These are phyloP conservation scores for Clarias pachynema DNA, from an alignment of 2,797 vertebrate species.

Conservation along the genomic window DNA sequence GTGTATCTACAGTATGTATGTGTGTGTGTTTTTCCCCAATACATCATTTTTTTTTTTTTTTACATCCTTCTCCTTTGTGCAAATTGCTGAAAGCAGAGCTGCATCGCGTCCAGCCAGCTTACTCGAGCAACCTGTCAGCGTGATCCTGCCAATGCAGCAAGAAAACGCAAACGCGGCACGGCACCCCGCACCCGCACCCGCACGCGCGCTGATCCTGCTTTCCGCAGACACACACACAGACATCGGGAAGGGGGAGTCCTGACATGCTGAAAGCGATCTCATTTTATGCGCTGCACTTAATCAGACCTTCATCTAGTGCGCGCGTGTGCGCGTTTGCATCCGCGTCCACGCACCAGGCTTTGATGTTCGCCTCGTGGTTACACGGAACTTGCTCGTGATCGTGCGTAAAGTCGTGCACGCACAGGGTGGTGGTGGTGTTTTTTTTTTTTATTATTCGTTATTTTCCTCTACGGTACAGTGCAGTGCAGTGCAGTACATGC, in stretches of 20 bases:
- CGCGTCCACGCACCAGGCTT: neutral
- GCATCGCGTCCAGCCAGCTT: conserved; percentile 46
- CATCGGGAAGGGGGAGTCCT: neutral
- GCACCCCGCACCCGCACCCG: conserved; percentile 35
- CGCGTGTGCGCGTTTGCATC: neutral
- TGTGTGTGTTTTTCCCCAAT: too few relatives aligned
- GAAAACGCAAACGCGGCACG: conserved; percentile 63
- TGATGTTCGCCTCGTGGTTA: neutral
- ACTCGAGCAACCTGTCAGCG: conserved; percentile 74
- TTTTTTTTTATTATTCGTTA: too few relatives aligned
- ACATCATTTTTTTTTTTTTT: neutral
- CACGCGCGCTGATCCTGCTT: conserved; percentile 44
- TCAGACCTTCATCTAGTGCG: neutral
- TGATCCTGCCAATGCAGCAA: conserved; percentile 75
- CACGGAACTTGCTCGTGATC: conserved; percentile 10
- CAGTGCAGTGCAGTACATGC: neutral
- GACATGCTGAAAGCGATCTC: neutral
- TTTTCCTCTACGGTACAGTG: too few relatives aligned
- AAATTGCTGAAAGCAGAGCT: conserved; percentile 18
- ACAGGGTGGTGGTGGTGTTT: neutral
- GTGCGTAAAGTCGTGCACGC: conserved; percentile 16
- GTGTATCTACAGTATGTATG: too few relatives aligned
- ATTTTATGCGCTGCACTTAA: conserved; percentile 9
- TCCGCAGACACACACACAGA: too few relatives aligned
- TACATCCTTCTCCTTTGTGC: neutral